Conservation (phyloP, 53 echinoderm and acorn worm genomes). For the Glandiceps talaboti region DNA sequence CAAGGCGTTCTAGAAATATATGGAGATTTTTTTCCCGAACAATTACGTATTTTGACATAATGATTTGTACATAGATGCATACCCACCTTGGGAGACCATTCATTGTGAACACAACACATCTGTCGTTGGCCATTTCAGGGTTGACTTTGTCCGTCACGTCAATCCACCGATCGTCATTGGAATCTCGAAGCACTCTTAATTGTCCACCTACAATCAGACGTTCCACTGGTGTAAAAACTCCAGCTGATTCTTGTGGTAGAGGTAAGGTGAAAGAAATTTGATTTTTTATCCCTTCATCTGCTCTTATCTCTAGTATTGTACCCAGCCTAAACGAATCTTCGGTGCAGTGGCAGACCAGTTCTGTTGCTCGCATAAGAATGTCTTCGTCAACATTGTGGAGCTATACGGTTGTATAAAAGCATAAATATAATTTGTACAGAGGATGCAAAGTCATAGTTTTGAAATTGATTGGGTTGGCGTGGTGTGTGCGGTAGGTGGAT, state of each 20-base stretch:
- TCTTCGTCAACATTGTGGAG: not conserved
- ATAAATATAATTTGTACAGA: too few species aligned
- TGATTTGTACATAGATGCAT: too few species aligned
- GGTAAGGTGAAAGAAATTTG: not conserved
- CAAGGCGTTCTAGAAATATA: too few species aligned
- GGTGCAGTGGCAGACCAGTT: not conserved
- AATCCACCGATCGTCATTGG: not conserved
- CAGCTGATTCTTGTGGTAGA: not conserved
- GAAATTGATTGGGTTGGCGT: too few species aligned
- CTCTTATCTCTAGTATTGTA: not conserved
- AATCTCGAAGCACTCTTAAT: not conserved
- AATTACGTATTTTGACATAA: too few species aligned
- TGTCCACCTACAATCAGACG: not conserved
- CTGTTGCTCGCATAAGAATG: not conserved
- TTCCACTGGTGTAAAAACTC: not conserved
- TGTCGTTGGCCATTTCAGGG: not conserved
- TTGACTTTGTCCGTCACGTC: not conserved
- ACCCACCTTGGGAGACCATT: too few species aligned
- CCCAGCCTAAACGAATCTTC: not conserved
- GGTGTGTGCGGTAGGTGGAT: too few species aligned
- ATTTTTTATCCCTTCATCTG: not conserved
- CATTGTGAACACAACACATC: not conserved
- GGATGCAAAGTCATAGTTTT: too few species aligned
- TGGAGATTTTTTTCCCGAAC: too few species aligned
- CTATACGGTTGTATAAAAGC: not conserved